A percentile compares a stretch with the other conserved stretches of the same genome.
Conservation (phyloP, 2,888 invertebrate genomes). For the Clunio marinus region DNA sequence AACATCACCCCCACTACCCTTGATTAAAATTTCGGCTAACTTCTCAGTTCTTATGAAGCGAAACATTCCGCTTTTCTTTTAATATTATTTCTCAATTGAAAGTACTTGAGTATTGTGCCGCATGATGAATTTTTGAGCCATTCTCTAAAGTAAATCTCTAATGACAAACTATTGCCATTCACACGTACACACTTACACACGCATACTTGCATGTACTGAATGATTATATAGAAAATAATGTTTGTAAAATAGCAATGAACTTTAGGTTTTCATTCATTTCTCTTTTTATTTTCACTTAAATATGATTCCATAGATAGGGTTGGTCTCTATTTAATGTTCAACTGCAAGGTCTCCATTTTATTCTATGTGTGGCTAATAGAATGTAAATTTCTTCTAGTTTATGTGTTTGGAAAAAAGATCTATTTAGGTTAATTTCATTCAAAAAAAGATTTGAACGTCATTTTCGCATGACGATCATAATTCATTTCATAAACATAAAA, state of each 20-base stretch:
- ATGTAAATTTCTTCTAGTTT: constrained; percentile 52
- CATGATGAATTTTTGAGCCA: not conserved
- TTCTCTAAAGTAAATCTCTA: not conserved
- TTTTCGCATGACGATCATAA: constrained; percentile 4
- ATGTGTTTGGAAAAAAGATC: constrained; percentile 36
- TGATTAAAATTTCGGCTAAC: too few relatives aligned
- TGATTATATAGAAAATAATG: not conserved
- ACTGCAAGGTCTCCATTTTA: not conserved
- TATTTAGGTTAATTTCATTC: not conserved
- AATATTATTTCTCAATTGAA: too few relatives aligned
- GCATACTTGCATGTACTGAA: not conserved
- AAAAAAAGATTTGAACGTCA: not conserved
- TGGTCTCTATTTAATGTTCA: not conserved
- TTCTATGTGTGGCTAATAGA: not conserved
- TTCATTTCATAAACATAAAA: constrained; percentile 43
- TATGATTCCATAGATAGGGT: not conserved
- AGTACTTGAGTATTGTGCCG: too few relatives aligned
- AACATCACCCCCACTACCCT: too few relatives aligned
- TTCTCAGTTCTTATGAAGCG: too few relatives aligned
- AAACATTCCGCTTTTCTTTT: too few relatives aligned
- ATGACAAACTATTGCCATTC: not conserved
- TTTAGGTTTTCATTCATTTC: constrained; percentile 14
- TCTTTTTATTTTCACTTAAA: not conserved
- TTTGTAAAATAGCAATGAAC: constrained; percentile 18
- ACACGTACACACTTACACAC: not conserved